Conservation (phyloP, 2,797 vertebrate species). For the Tapirus indicus region DNA sequence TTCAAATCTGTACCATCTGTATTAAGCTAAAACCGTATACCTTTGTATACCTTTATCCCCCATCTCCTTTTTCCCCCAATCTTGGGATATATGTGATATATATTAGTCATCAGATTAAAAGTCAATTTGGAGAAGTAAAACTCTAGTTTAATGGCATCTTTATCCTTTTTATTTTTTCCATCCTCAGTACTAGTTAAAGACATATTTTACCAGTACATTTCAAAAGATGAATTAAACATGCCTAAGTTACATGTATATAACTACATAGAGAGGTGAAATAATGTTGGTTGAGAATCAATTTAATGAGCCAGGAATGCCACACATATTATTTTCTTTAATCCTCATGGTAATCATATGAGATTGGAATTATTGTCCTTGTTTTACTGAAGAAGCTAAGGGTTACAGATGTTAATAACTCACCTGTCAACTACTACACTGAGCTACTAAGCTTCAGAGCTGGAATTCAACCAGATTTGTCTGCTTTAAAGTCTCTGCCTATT, state of each 20-base stretch:
- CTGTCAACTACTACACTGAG: neutral
- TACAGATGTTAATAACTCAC: neutral
- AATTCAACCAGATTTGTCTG: neutral
- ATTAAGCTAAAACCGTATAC: neutral
- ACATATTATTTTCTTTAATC: neutral
- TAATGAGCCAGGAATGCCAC: neutral
- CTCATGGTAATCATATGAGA: neutral
- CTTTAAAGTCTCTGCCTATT: neutral
- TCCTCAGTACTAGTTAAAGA: neutral
- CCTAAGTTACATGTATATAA: neutral
- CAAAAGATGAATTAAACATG: slow-evolving; percentile 11
- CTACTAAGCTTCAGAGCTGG: neutral
- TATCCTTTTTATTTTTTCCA: neutral
- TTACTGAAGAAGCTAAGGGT: neutral
- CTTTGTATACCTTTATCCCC: neutral
- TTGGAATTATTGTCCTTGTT: neutral
- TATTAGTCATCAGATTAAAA: neutral
- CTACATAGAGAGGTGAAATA: neutral
- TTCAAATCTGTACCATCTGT: neutral
- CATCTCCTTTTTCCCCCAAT: neutral
- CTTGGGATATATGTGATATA: neutral
- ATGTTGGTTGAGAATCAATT: neutral
- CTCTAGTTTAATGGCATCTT: neutral
- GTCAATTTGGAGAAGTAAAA: slow-evolving; percentile 10
- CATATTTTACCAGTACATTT: neutral